These are phyloP conservation scores for Scrobipalpa costella DNA, from an alignment of 2,888 invertebrate species.

Conservation along the genomic window DNA sequence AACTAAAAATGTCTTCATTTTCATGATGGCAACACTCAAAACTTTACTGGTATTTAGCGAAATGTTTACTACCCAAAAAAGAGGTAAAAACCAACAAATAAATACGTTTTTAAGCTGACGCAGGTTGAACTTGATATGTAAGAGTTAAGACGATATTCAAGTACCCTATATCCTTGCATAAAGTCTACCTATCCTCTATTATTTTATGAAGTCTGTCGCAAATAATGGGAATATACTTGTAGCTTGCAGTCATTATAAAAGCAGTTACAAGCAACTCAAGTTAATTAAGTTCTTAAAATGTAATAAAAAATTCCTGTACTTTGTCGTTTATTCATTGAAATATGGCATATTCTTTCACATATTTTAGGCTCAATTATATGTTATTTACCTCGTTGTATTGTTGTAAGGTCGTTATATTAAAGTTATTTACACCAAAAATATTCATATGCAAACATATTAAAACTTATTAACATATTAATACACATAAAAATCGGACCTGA, in stretches of 20 bases:
- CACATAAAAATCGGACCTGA: too few relatives aligned
- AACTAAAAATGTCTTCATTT: too few relatives aligned
- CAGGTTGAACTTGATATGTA: not conserved
- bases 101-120: not conserved
- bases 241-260: not conserved
- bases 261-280: not conserved
- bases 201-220: not conserved
- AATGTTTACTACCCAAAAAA: not conserved
- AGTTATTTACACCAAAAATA: not conserved
- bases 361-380: conserved; percentile 16
- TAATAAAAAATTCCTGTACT: not conserved
- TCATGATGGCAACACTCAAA: too few relatives aligned
- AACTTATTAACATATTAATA: not conserved
- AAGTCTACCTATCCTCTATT: not conserved
- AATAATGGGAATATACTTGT: not conserved
- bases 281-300: conserved; percentile 1
- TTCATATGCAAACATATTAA: too few relatives aligned
- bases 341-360: conserved; percentile 5
- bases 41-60: not conserved
- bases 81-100: not conserved
- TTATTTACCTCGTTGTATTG: not conserved
- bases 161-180: not conserved
- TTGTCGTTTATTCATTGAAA: not conserved
- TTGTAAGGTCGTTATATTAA: not conserved
- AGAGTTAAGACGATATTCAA: not conserved